phyloP scores from a whole-genome alignment of 2,888 invertebrate genomes.

The Netelia inedita region DNA sequence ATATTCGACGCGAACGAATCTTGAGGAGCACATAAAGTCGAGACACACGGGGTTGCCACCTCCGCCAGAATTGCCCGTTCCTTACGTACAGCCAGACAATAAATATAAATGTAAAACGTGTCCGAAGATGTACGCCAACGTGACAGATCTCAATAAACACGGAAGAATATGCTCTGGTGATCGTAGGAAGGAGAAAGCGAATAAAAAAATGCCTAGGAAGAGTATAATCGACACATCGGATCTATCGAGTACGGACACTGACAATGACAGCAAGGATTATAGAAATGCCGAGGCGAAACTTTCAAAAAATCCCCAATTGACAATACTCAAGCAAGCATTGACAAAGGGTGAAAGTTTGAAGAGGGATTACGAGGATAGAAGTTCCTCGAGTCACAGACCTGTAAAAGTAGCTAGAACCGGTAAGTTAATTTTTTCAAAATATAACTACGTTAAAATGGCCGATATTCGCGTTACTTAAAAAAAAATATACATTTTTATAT shows the following conservation, averaged over 20 bases:
- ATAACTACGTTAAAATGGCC: slow-evolving; percentile 65
- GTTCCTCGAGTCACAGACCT: slow-evolving; percentile 81
- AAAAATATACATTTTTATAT: neutral
- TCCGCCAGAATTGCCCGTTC: slow-evolving; percentile 75
- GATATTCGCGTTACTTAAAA: neutral
- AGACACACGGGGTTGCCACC: slow-evolving; percentile 83
- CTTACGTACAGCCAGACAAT: slow-evolving; percentile 74
- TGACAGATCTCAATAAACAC: slow-evolving; percentile 82
- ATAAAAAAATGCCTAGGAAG: slow-evolving; percentile 81
- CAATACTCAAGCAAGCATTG: slow-evolving; percentile 83
- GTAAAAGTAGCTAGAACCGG: slow-evolving; percentile 81
- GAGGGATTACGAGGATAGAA: slow-evolving; percentile 80
- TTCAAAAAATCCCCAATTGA: slow-evolving; percentile 84
- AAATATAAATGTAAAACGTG: slow-evolving; percentile 82
- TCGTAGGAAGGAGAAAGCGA: slow-evolving; percentile 77
- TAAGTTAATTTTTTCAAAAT: slow-evolving; percentile 77
- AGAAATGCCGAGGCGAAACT: slow-evolving; percentile 85
- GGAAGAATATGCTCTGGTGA: slow-evolving; percentile 78
- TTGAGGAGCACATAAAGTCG: slow-evolving; percentile 85
- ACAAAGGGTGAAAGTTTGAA: slow-evolving; percentile 80
- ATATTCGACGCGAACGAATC: slow-evolving; percentile 84
- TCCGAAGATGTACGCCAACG: slow-evolving; percentile 81
- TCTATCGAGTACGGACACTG: slow-evolving; percentile 80
- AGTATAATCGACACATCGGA: slow-evolving; percentile 81
- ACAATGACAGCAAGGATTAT: slow-evolving; percentile 82